Percentiles rank a stretch among this genome's conserved stretches.
Conservation (phyloP, 2,113 vertebrate species). For the Sorex araneus region DNA sequence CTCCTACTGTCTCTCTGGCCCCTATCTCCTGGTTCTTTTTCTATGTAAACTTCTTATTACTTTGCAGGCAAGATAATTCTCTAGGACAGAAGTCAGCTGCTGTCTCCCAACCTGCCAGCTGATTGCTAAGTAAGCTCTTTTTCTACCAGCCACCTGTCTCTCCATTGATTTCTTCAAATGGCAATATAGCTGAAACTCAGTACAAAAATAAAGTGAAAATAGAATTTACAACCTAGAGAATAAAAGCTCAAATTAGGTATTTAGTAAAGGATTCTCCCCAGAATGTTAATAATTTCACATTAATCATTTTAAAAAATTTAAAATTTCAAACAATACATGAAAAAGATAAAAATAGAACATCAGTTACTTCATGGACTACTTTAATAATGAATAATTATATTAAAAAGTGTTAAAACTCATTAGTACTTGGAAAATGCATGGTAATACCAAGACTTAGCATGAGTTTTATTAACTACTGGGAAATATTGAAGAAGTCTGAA, state of each 20-base stretch:
- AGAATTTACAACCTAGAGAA: background rate
- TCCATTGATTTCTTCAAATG: no score
- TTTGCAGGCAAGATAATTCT: no score
- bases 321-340: no score
- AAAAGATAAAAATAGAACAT: background rate
- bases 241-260: conserved; percentile 25
- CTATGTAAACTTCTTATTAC: no score
- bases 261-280: background rate
- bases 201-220: background rate
- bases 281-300: background rate
- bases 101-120: no score
- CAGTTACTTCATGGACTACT: background rate
- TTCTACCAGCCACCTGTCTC: no score
- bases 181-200: no score
- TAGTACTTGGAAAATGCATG: background rate
- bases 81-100: no score
- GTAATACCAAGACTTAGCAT: background rate
- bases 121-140: no score
- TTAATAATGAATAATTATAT: background rate
- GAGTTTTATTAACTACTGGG: background rate
- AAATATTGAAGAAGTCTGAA: background rate
- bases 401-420: background rate
- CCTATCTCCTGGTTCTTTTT: no score
- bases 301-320: background rate
- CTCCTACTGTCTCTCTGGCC: no score